A percentile compares a stretch with the other conserved stretches of the same genome.
Conservation (phyloP, 2,888 invertebrate genomes). For the Notodonta dromedarius region DNA sequence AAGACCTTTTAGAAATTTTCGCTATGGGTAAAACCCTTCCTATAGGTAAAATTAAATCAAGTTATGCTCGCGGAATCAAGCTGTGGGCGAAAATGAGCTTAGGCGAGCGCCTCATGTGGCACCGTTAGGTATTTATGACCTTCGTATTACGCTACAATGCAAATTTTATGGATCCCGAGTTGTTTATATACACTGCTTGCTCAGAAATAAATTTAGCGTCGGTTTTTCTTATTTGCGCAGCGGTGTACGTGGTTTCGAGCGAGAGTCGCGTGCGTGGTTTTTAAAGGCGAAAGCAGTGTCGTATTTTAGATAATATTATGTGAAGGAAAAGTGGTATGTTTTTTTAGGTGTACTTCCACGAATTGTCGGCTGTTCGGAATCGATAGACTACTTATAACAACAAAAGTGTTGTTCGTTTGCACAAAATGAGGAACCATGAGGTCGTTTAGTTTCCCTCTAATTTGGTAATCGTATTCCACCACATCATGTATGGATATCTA, state of each 20-base stretch:
- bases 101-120: slow-evolving; percentile 22
- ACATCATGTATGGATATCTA: too few relatives aligned
- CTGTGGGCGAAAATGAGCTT: slow-evolving; percentile 23
- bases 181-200: slow-evolving; percentile 26
- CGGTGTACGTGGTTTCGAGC: neutral
- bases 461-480: too few relatives aligned
- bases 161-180: slow-evolving; percentile 20
- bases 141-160: slow-evolving; percentile 23
- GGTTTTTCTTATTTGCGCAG: neutral
- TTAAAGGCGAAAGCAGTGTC: neutral
- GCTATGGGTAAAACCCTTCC: too few relatives aligned
- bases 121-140: slow-evolving; percentile 45
- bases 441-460: too few relatives aligned
- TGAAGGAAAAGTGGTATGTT: too few relatives aligned
- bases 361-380: too few relatives aligned
- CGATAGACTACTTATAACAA: too few relatives aligned
- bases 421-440: too few relatives aligned
- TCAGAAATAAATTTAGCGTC: neutral
- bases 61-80: slow-evolving; percentile 12
- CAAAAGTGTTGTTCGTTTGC: too few relatives aligned
- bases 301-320: neutral
- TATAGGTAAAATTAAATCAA: neutral
- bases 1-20: too few relatives aligned
- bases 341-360: too few relatives aligned
- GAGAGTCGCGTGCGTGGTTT: neutral